Conservation (phyloP, 2,113 vertebrate species). For the Condylura cristata region DNA sequence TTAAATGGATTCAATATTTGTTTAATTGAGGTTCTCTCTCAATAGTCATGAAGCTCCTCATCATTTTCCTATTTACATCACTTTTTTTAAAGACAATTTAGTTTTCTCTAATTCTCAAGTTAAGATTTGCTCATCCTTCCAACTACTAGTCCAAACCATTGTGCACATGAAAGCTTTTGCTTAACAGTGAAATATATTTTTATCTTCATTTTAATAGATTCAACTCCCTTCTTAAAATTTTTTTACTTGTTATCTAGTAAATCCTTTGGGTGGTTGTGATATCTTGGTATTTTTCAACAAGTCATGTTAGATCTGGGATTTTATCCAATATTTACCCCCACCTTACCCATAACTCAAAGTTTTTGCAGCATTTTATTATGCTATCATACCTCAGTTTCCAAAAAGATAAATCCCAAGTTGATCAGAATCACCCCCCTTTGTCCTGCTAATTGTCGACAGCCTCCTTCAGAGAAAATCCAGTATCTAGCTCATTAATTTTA, state of each 20-base stretch:
- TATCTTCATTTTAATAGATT: conserved; percentile 15
- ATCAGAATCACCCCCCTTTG: not conserved
- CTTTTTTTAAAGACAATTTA: conserved; percentile 31
- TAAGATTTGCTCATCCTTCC: not conserved
- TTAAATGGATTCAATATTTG: conserved; percentile 46
- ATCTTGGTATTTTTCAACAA: not conserved
- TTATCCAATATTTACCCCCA: not conserved
- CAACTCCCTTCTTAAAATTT: not conserved
- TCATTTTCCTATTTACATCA: not conserved
- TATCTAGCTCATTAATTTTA: not conserved
- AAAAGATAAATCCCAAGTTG: not conserved
- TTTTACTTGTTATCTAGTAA: not conserved
- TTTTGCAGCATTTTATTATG: not conserved
- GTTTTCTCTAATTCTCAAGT: conserved; percentile 37
- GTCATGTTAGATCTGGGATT: not conserved
- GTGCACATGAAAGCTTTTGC: not conserved
- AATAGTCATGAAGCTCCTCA: not conserved
- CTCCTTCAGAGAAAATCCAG: not conserved
- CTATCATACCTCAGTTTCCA: conserved; percentile 9
- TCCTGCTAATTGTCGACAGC: not conserved
- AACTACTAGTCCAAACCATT: not conserved
- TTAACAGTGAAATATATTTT: not conserved
- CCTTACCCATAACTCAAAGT: not conserved
- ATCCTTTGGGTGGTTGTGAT: not conserved
- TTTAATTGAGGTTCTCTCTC: conserved; percentile 39